Conservation (phyloP, 2,113 vertebrate genomes). For the Phaethon lepturus region DNA sequence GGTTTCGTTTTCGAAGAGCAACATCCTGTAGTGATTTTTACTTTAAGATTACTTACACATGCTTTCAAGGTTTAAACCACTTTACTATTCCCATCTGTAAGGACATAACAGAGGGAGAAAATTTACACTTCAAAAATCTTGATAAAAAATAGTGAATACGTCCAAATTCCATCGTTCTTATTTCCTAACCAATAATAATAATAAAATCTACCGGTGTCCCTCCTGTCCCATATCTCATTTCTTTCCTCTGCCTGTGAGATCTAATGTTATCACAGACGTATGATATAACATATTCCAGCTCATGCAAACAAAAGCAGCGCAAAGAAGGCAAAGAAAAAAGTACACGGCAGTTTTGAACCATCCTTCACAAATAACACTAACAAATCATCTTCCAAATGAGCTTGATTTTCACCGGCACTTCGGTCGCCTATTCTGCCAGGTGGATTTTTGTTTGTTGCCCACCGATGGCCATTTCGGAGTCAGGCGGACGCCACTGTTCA, state of each 20-base stretch:
- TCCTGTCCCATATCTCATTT: conserved; percentile 8
- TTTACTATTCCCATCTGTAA: conserved; percentile 6
- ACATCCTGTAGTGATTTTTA: not conserved
- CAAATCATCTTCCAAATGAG: not conserved
- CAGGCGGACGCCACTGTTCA: not conserved
- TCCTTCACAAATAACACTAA: not conserved
- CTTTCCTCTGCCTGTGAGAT: not conserved
- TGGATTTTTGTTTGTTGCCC: not conserved
- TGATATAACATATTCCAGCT: not conserved
- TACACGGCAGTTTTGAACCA: not conserved
- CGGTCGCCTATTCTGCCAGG: not conserved
- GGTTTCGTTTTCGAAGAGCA: not conserved
- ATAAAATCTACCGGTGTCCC: conserved; percentile 4
- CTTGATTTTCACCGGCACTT: not conserved
- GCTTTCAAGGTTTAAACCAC: not conserved
- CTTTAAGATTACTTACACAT: not conserved
- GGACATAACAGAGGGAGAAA: not conserved
- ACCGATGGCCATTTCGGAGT: not conserved
- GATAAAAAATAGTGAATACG: not conserved
- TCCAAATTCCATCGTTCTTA: not conserved
- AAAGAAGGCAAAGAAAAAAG: not conserved
- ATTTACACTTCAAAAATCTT: conserved; percentile 6
- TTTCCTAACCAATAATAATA: not conserved
- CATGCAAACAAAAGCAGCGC: conserved; percentile 18
- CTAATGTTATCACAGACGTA: not conserved